Percentiles rank a stretch among this genome's conserved stretches.
phyloP scores from a whole-genome alignment of 2,888 invertebrate genomes.

The Sepioteuthis lessoniana region DNA sequence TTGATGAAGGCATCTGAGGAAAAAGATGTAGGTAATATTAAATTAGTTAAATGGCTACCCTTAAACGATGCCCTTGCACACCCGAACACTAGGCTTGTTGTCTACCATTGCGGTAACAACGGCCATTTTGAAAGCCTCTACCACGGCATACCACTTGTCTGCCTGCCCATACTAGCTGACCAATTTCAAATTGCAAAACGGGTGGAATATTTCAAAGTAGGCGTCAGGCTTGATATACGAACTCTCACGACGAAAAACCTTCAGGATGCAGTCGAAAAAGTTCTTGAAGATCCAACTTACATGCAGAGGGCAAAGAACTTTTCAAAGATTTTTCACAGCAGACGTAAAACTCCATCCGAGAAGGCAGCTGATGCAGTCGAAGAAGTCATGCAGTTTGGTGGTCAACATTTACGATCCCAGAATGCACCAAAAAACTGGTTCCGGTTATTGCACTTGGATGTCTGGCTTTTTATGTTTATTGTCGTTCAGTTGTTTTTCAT shows the following conservation, averaged over 20 bases:
- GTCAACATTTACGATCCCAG: background rate
- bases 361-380: background rate
- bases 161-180: conserved; percentile 59
- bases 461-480: background rate
- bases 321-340: background rate
- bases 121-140: conserved; percentile 61
- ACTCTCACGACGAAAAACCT: background rate
- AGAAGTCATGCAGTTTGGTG: background rate
- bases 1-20: conserved; percentile 52
- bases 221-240: background rate
- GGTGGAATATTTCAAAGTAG: conserved; percentile 49
- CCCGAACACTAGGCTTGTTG: conserved; percentile 56
- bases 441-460: background rate
- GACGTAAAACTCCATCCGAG: background rate
- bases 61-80: conserved; percentile 61
- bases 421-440: background rate
- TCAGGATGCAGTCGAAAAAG: background rate
- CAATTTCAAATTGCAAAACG: conserved; percentile 55
- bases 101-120: conserved; percentile 62
- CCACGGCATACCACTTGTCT: conserved; percentile 61
- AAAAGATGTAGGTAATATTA: conserved; percentile 53
- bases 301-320: background rate
- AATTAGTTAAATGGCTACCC: conserved; percentile 57
- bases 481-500: background rate
- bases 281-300: background rate